phyloP scores from a whole-genome alignment of 2,113 vertebrate species.

The Callithrix jacchus region DNA sequence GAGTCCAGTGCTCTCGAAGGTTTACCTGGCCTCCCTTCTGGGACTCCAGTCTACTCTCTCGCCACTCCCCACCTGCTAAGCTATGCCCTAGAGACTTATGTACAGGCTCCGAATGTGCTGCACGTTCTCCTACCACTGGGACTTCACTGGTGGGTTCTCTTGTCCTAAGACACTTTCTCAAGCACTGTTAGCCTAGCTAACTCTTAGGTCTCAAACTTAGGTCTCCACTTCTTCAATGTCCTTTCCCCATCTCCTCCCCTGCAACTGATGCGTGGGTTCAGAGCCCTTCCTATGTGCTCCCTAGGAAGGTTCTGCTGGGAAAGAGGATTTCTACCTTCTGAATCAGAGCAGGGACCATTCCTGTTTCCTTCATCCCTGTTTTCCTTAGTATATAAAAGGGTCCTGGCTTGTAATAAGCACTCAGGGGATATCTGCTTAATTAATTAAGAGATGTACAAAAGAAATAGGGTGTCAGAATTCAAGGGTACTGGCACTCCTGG shows the following conservation, averaged over 20 bases:
- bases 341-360: not conserved
- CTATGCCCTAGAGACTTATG: not conserved
- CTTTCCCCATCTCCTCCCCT: not conserved
- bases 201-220: not conserved
- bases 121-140: not conserved
- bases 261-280: not conserved
- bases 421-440: not conserved
- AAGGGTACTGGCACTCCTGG: constrained; percentile 12
- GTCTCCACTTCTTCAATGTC: not conserved
- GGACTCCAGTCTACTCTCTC: not conserved
- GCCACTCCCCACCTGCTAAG: not conserved
- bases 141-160: not conserved
- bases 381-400: not conserved
- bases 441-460: constrained; percentile 20
- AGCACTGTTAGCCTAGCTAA: not conserved
- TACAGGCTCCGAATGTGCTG: not conserved
- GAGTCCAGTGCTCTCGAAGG: not conserved
- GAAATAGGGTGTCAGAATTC: not conserved
- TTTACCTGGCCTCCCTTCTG: not conserved
- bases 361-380: not conserved
- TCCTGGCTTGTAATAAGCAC: not conserved
- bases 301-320: not conserved
- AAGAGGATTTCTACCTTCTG: not conserved
- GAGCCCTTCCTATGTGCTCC: not conserved
- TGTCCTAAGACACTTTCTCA: not conserved